These are phyloP conservation scores for Siphonodentalium dalli DNA, from an alignment of 2,888 invertebrate genomes.

Conservation along the genomic window DNA sequence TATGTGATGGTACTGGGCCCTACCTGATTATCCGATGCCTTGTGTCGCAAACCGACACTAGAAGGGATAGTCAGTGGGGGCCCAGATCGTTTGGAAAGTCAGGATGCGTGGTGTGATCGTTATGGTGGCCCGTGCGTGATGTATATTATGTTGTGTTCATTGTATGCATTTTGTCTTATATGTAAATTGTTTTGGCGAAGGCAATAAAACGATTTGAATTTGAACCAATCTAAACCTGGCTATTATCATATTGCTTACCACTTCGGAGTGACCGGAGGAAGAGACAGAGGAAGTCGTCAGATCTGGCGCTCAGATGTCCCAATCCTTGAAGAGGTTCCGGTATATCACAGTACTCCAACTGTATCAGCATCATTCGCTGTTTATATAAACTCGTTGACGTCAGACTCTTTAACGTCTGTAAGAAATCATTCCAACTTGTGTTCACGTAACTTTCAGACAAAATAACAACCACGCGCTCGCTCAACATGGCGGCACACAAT, in stretches of 20 bases:
- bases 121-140: too few relatives aligned
- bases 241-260: constrained; percentile 35
- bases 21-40: too few relatives aligned
- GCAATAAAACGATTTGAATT: too few relatives aligned
- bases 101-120: too few relatives aligned
- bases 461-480: constrained; percentile 51
- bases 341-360: constrained; percentile 47
- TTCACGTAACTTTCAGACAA: constrained; percentile 44
- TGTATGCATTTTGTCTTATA: too few relatives aligned
- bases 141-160: too few relatives aligned
- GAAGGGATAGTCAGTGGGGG: too few relatives aligned
- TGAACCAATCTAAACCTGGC: too few relatives aligned
- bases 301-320: constrained; percentile 41
- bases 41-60: too few relatives aligned
- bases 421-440: constrained; percentile 46
- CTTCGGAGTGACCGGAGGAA: constrained; percentile 42
- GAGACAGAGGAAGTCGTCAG: constrained; percentile 43
- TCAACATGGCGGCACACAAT: constrained; percentile 54
- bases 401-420: constrained; percentile 46
- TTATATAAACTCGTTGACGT: constrained; percentile 46
- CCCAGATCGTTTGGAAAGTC: too few relatives aligned
- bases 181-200: too few relatives aligned
- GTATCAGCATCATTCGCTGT: constrained; percentile 47
- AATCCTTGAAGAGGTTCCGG: constrained; percentile 46
- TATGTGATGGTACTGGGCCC: too few relatives aligned